phyloP scores from a whole-genome alignment of 2,888 invertebrate species.

The Aphelenchoides bicaudatus region DNA sequence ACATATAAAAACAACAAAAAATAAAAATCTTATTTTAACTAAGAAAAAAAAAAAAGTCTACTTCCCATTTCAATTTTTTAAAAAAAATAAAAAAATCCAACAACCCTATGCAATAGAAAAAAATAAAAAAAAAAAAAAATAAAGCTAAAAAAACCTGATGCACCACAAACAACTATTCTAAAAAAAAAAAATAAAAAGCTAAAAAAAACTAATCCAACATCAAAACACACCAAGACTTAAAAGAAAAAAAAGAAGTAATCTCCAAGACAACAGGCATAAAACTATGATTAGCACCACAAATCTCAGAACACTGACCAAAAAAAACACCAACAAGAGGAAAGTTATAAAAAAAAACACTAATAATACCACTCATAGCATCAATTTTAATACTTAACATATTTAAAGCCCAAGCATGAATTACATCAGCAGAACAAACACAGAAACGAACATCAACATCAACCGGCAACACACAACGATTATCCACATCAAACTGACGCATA shows the following conservation, averaged over 20 bases:
- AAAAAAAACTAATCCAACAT: constrained; percentile 4
- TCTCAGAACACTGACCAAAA: constrained; percentile 77
- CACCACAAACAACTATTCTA: constrained; percentile 13
- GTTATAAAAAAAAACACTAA: constrained; percentile 66
- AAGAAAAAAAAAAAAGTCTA: constrained; percentile 33
- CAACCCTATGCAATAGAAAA: constrained; percentile 26
- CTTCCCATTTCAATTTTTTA: constrained; percentile 22
- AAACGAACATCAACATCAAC: constrained; percentile 54
- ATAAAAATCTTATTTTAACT: constrained; percentile 39
- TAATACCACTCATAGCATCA: constrained; percentile 63
- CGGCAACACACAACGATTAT: constrained; percentile 60
- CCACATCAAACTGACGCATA: constrained; percentile 60
- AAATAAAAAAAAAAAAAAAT: constrained; percentile 63
- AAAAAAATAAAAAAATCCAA: not conserved
- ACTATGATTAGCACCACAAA: constrained; percentile 76
- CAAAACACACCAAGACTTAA: constrained; percentile 2
- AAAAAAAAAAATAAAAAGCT: constrained; percentile 10
- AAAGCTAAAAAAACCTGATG: constrained; percentile 4
- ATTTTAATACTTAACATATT: constrained; percentile 62
- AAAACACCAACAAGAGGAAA: constrained; percentile 70
- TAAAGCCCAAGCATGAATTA: constrained; percentile 63
- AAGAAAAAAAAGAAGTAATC: constrained; percentile 8
- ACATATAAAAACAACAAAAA: constrained; percentile 28
- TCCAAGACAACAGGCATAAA: constrained; percentile 65
- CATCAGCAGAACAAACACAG: constrained; percentile 61